Conservation (phyloP, 2,113 vertebrate genomes). For the Oxyruncus cristatus region DNA sequence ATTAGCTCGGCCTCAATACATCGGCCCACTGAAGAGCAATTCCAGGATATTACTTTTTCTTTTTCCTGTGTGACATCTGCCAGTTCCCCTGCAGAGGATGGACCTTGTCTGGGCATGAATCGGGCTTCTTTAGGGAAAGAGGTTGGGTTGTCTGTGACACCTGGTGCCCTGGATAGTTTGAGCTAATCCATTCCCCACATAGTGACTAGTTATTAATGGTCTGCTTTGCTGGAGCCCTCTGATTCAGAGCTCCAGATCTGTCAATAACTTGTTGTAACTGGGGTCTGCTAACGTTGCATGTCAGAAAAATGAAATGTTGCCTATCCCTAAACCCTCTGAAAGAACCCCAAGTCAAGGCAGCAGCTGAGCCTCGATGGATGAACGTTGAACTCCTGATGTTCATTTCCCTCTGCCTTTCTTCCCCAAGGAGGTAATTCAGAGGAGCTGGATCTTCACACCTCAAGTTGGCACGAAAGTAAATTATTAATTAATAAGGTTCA, state of each 20-base stretch:
- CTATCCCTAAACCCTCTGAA: neutral
- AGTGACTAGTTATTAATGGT: neutral
- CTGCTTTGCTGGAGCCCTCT: neutral
- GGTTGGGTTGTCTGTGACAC: neutral
- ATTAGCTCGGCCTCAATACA: neutral
- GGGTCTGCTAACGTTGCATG: accelerated
- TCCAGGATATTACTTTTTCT: neutral
- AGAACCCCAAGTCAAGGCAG: neutral
- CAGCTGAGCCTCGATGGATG: neutral
- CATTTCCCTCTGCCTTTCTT: neutral
- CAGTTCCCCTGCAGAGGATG: neutral
- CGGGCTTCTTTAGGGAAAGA: neutral
- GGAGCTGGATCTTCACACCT: neutral
- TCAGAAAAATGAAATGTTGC: neutral
- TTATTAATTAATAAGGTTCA: neutral
- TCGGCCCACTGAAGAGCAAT: neutral
- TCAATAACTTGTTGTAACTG: neutral
- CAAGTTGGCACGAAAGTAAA: neutral
- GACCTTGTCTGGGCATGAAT: neutral
- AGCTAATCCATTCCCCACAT: neutral
- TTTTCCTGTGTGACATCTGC: accelerated
- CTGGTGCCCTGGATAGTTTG: neutral
- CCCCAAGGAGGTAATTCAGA: neutral
- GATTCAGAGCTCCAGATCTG: neutral
- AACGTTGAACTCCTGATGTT: neutral